Percentiles rank a stretch among this genome's conserved stretches.
Evolutionary conservation across 2,113 vertebrate species (phyloP).

Genomic region (Hirundichthys speculiger): DNA sequence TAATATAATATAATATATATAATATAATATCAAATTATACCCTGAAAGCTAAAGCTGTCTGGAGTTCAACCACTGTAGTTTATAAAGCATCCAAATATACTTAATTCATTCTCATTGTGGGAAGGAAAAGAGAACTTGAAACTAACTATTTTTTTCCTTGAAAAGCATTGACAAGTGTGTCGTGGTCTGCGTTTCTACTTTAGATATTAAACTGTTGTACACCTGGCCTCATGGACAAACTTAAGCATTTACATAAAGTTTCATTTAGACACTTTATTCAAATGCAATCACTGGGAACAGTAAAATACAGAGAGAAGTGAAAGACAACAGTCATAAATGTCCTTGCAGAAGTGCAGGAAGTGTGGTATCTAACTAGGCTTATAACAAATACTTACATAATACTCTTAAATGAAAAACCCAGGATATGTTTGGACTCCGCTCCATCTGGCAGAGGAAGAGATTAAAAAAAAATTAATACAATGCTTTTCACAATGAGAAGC

Average conservation of each 20-base stretch:
- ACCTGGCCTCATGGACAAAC: conserved; percentile 18
- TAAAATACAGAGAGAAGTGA: conserved; percentile 1
- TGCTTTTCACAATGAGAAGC: neutral
- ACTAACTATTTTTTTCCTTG: too few relatives aligned
- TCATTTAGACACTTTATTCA: conserved; percentile 20
- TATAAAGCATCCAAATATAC: too few relatives aligned
- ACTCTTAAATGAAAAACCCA: conserved; percentile 96
- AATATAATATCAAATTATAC: too few relatives aligned
- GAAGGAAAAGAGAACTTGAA: too few relatives aligned
- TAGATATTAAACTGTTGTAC: neutral
- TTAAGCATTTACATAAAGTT: conserved; percentile 45
- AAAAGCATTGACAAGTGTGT: neutral
- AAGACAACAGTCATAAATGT: neutral
- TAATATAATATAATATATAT: too few relatives aligned
- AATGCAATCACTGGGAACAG: neutral
- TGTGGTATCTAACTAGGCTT: neutral
- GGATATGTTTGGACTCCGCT: conserved; percentile 96
- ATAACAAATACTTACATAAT: conserved; percentile 85
- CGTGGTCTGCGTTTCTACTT: neutral
- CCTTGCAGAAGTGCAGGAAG: neutral
- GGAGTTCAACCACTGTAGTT: too few relatives aligned
- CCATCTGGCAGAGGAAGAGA: conserved; percentile 85
- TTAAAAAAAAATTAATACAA: conserved; percentile 1
- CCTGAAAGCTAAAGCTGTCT: too few relatives aligned
- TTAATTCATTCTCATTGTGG: too few relatives aligned